Evolutionary conservation across 92 coral and sea anemone species (phyloP), one percentile per base, ranked within the genome.

Genomic region (Heteractis magnifica): DNA sequence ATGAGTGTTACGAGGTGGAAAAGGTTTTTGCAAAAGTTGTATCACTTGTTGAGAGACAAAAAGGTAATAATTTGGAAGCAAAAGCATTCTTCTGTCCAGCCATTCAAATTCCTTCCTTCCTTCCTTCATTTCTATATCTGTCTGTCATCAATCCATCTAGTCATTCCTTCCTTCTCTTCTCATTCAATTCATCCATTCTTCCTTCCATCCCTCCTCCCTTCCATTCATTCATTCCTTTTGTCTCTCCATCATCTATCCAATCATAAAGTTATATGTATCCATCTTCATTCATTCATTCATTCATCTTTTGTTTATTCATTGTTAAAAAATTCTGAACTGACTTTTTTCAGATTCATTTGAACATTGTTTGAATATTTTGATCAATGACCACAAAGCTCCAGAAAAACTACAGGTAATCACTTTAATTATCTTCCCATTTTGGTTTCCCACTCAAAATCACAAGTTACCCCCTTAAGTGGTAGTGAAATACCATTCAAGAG

Each of bases 1-100:
- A 90, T 18, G 93, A 97, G 76, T 90, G 83, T 64, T 56, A 76
- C 75, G 94, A 97, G 21, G 90, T 89, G 55, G 91, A 94, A 60
- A 80, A 58, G 41, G 89, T 94, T 52, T 91, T 97, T 71, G 58
- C 56, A 65, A 97, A 83, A 71, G 83, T 90, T 53, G 77, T 97
- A 55, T 80, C 87, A 68, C 87, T 97, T 56, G 84, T 86, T 6
- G 86, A 87, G 62, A 85, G 81, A 81, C 87, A 87, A 72, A 91
- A 90, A 84, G 98, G 98, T 94, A 80, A 65, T 53, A 12, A 53
- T 53, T 53, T 53, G 6, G 2, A 34, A 34, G 44, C 44, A 34
- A 34, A 34, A 34, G 44, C 44, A 34, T 34, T 34, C 44, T 34
- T 34, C 16, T 4, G 13, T 13, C 4, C 15, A 56, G 16, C 16